phyloP scores from a whole-genome alignment of 1,140 invertebrate genomes.

The Drosophila suzukii region DNA sequence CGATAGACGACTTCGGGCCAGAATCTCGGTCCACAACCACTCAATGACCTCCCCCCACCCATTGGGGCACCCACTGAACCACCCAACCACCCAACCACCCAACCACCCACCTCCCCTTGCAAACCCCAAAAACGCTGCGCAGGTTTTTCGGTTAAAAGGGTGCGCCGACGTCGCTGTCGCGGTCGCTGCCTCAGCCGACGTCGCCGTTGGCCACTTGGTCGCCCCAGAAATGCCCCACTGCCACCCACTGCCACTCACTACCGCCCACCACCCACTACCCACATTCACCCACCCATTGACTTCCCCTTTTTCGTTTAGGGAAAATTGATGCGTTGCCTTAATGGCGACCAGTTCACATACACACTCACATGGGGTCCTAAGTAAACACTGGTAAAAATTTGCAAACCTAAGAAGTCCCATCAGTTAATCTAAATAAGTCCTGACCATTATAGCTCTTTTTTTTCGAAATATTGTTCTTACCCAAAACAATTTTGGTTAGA shows the following conservation, averaged over 20 bases:
- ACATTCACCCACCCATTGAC: background rate
- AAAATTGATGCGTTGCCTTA: conserved; percentile 55
- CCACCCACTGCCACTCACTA: background rate
- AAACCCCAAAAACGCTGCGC: conserved; percentile 38
- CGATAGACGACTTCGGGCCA: conserved; percentile 46
- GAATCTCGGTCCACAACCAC: conserved; percentile 71
- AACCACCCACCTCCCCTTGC: background rate
- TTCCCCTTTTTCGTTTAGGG: conserved; percentile 29
- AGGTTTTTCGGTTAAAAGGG: conserved; percentile 67
- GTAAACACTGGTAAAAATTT: background rate
- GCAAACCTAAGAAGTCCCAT: background rate
- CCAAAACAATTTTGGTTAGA: too few species aligned
- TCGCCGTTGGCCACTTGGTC: conserved; percentile 52
- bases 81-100: conserved; percentile 5
- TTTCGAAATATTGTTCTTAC: too few species aligned
- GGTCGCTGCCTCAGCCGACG: conserved; percentile 26
- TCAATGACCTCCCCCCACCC: conserved; percentile 66
- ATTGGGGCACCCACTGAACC: background rate
- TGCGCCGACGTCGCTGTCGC: conserved; percentile 56
- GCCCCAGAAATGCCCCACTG: conserved; percentile 24
- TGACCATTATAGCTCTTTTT: too few species aligned
- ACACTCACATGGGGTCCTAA: conserved; percentile 3
- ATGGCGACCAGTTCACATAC: conserved; percentile 35
- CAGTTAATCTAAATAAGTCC: background rate
- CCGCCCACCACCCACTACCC: too few species aligned